Evolutionary conservation across 2,888 invertebrate species (phyloP), one percentile per base, ranked within the genome.

Genomic region (Branchipolynoe longqiensis): DNA sequence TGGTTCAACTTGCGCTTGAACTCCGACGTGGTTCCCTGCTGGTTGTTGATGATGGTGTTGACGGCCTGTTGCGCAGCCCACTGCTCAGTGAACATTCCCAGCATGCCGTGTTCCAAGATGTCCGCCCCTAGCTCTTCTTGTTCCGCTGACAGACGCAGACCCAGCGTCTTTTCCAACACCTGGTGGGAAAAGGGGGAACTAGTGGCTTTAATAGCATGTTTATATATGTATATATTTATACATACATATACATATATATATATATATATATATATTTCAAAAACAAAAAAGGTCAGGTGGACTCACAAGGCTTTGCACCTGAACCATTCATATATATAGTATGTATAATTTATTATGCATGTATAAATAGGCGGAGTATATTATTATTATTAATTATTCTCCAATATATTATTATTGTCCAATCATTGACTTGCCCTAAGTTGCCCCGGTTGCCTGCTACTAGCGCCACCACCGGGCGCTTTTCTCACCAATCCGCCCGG

Each of bases 31-130:
- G 8, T 58, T 1, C 56, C 54, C 36, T 64, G 62, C 28, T 59
- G 38, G 33, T 33, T 38, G 12, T 64, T n/a, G 4, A 83, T n/a
- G 25, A 83, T 41, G 1, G n/a, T 18, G 0, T 83, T 64, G n/a
- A 83, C 40, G 14, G 59, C 83, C 0, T 38, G 38, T 41, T 64
- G 56, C 1, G 83, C 59, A 40, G 25, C 41, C 28, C 62, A 1
- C 40, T 62, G 40, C 56, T 59, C 64, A 1, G 59, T 28, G 62
- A 83, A 58, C 41, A 40, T 36, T 28, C 83, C 56, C 58, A 78
- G 28, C 28, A 84, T 54, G 0, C 84, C 84, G 38, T 84, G 84
- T 59, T 84, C 84, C 78, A 84, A 28, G 25, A 40, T 38, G 58
- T 84, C 84, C 28, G 62, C 84, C 14, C 84, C 84, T 18, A 84